Percentiles rank a stretch among this genome's conserved stretches.
phyloP scores from a whole-genome alignment of 2,797 vertebrate genomes.

The Pangasius sanitwongsei region DNA sequence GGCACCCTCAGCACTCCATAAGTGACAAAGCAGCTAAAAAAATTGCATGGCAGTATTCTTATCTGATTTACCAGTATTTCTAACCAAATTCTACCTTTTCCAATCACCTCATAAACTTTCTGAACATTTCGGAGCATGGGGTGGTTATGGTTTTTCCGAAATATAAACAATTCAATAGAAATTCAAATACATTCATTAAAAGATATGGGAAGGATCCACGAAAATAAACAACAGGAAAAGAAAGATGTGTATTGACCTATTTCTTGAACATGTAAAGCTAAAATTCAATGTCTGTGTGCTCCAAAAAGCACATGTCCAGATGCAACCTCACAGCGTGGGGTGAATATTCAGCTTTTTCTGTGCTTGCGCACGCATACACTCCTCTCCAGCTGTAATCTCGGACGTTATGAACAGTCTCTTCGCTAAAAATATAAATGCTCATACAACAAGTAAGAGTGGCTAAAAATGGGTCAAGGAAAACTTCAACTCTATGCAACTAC shows the following conservation, averaged over 20 bases:
- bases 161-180: background rate
- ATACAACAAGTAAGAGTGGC: background rate
- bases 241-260: constrained; percentile 30
- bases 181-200: background rate
- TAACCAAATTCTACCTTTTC: background rate
- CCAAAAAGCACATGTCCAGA: constrained; percentile 23
- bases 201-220: background rate
- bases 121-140: too few species aligned
- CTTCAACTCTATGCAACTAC: background rate
- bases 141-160: too few species aligned
- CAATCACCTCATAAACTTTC: background rate
- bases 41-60: background rate
- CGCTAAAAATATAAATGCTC: constrained; percentile 52
- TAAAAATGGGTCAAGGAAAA: constrained; percentile 4
- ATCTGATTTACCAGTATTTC: background rate
- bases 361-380: constrained; percentile 1
- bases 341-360: constrained; percentile 6
- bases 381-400: constrained; percentile 47
- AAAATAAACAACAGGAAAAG: background rate
- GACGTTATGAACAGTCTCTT: constrained; percentile 60
- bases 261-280: constrained; percentile 1
- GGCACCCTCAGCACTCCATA: background rate
- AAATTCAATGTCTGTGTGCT: background rate
- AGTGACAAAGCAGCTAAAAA: background rate
- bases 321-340: constrained; percentile 6